phyloP scores from a whole-genome alignment of 1,140 invertebrate species.

The Aphis craccivora region DNA sequence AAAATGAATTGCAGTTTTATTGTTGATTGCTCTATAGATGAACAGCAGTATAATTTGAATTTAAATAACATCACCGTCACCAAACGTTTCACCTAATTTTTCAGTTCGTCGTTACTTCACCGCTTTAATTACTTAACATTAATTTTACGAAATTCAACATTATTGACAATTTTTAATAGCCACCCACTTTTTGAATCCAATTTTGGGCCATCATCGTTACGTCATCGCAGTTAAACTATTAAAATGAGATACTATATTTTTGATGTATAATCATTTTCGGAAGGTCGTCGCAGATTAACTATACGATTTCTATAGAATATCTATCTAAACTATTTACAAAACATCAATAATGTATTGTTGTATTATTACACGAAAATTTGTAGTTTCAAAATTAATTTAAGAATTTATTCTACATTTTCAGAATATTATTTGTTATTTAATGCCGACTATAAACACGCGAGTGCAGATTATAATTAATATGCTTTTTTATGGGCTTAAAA shows the following conservation, averaged over 20 bases:
- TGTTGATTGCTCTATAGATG: not conserved
- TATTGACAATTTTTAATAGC: not conserved
- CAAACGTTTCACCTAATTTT: not conserved
- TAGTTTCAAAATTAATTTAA: not conserved
- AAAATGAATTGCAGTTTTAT: not conserved
- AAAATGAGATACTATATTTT: not conserved
- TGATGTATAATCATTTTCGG: not conserved
- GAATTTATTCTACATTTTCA: not conserved
- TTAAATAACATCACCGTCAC: not conserved
- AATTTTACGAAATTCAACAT: not conserved
- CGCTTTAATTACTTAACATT: not conserved
- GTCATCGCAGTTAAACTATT: not conserved
- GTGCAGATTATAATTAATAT: not conserved
- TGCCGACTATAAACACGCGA: not conserved
- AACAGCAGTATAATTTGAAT: not conserved
- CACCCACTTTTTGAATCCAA: not conserved
- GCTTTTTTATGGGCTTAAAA: not conserved
- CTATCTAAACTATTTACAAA: not conserved
- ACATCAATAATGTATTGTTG: not conserved
- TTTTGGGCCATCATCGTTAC: fast-evolving
- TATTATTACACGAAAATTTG: not conserved
- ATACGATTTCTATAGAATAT: not conserved
- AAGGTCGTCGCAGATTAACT: not conserved
- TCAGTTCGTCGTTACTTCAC: not conserved
- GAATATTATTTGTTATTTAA: not conserved